phyloP scores from a whole-genome alignment of 2,113 vertebrate genomes.

The Octodon degus region DNA sequence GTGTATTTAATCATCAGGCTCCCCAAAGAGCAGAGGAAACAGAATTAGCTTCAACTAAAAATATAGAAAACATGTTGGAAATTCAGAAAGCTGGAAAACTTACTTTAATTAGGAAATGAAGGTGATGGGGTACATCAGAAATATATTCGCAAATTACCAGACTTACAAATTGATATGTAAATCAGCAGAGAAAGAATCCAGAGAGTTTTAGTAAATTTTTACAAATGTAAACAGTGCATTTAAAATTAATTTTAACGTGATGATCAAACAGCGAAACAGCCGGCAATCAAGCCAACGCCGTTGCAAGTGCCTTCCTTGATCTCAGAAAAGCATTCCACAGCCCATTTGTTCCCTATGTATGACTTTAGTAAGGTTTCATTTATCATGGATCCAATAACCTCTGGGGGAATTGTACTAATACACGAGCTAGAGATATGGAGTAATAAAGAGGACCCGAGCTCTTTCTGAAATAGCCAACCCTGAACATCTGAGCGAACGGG shows the following conservation, averaged over 20 bases:
- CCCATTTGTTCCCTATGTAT: slow-evolving; percentile 60
- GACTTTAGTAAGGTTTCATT: slow-evolving; percentile 56
- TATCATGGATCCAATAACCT: slow-evolving; percentile 15
- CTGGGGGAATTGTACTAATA: not conserved
- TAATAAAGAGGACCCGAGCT: not conserved
- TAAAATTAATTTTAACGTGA: slow-evolving; percentile 60
- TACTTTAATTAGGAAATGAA: slow-evolving; percentile 42
- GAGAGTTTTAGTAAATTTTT: slow-evolving; percentile 41
- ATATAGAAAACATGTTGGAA: not conserved
- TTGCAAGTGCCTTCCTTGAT: slow-evolving; percentile 46
- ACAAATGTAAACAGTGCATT: slow-evolving; percentile 32
- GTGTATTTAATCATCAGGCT: slow-evolving; percentile 32
- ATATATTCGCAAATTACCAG: slow-evolving; percentile 30
- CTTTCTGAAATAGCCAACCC: slow-evolving; percentile 49
- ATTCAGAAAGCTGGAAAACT: slow-evolving; percentile 54
- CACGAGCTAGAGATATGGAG: not conserved
- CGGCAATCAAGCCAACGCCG: slow-evolving; percentile 21
- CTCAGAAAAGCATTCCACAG: not conserved
- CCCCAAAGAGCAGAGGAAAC: slow-evolving; percentile 42
- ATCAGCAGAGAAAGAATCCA: slow-evolving; percentile 30
- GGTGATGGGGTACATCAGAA: not conserved
- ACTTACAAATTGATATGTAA: not conserved
- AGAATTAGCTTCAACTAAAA: slow-evolving; percentile 1
- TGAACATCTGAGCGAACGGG: slow-evolving; percentile 42
- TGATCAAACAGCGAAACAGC: slow-evolving; percentile 33